Base-by-base conservation (phyloP, 2,888 invertebrate genomes). In the Patella caerulea region DNA sequence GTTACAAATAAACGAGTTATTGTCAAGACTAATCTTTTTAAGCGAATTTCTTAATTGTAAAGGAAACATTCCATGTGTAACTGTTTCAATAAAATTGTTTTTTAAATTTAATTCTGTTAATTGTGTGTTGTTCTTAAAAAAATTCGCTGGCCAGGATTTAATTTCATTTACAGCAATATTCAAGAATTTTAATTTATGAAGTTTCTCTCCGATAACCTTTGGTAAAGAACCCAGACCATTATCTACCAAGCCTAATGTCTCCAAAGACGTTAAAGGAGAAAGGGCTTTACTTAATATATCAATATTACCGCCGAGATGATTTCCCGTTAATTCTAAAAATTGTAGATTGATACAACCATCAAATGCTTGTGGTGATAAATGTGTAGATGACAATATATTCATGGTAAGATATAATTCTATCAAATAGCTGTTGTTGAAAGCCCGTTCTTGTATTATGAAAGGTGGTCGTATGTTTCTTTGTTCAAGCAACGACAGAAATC, bases 1-100 rank as follows among this genome's bases (percentile, higher is more conserved):
- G 74, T 93, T 93, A 84, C 95, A 95, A 0, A 94, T 91, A 29
- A 94, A 93, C 14, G 93, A 93, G 85, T 95, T 95, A 0, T 92
- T 92, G 0, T 93, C 92, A 0, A 95, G 74, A 0, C 92, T 93
- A 0, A 95, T 78, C 74, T 92, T 93, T 70, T 73, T 29, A 4
- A 82, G 72, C 17, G 24, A 29, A 1, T 76, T 56, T 12, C 73
- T 45, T 4, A 79, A 12, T 24, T 65, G 19, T 11, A 24, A 1
- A 24, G 65, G 24, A 24, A 65, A 65, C 65, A 65, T 65, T 5
- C 14, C 65, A 0, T 14, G 12, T 11, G 65, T 65, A 14, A 65
- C 15, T 24, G 65, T 65, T 24, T 24, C 14, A 24, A 65, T 65
- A 19, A 0, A 0, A 24, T 65, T 65, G 24, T 3, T 3, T 11